Evolutionary conservation across 1,140 invertebrate genomes (phyloP).

Genomic region (Drosophila grimshawi): DNA sequence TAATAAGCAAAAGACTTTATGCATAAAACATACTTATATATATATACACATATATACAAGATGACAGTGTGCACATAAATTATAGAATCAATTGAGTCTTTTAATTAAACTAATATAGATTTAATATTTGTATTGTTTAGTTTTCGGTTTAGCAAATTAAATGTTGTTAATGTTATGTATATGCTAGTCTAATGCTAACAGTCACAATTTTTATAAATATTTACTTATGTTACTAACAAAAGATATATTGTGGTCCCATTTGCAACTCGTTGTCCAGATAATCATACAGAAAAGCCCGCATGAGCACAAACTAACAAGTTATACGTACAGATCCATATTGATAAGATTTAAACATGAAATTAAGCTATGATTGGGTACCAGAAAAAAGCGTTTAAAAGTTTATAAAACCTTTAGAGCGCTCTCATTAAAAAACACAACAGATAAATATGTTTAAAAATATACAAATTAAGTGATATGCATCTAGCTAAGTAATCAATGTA

Average conservation of each 20-base stretch:
- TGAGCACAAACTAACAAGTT: conserved; percentile 30
- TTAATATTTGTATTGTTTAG: background rate
- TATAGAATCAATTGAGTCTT: conserved; percentile 11
- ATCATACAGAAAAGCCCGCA: conserved; percentile 16
- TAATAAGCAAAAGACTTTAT: conserved; percentile 47
- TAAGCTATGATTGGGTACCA: conserved; percentile 23
- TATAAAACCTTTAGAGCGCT: conserved; percentile 34
- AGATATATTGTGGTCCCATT: conserved; percentile 19
- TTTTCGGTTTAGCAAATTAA: conserved; percentile 8
- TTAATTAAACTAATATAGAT: conserved; percentile 7
- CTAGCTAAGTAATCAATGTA: conserved; percentile 41
- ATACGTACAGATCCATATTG: conserved; percentile 25
- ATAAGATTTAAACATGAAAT: conserved; percentile 15
- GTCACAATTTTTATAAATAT: conserved; percentile 1
- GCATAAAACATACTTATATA: conserved; percentile 28
- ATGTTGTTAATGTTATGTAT: conserved; percentile 36
- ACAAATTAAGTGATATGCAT: conserved; percentile 53
- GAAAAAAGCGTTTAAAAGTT: conserved; percentile 39
- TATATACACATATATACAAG: conserved; percentile 5
- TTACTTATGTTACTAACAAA: conserved; percentile 18
- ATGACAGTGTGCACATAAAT: conserved; percentile 1
- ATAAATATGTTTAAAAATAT: conserved; percentile 36
- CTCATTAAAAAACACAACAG: conserved; percentile 10
- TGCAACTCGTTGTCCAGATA: conserved; percentile 26
- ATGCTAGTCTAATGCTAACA: background rate